Percentiles rank a stretch among this genome's conserved stretches.
phyloP scores from a whole-genome alignment of 2,113 vertebrate species.

The Petromus typicus region DNA sequence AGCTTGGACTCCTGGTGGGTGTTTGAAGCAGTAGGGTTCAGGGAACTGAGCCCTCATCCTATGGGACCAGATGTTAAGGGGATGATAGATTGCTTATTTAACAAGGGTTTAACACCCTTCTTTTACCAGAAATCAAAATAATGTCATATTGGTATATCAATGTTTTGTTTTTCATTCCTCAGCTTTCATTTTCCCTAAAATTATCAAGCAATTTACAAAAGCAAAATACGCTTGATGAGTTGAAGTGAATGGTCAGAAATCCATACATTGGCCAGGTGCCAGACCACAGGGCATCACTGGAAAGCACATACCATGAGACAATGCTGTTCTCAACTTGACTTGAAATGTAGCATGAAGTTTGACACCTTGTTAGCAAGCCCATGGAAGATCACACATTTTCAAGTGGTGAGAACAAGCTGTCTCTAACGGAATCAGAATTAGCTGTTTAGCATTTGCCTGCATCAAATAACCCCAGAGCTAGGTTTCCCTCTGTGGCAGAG shows the following conservation, averaged over 20 bases:
- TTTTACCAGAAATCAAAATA: neutral
- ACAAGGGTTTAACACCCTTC: neutral
- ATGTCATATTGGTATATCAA: neutral
- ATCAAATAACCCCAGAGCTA: neutral
- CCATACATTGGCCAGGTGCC: neutral
- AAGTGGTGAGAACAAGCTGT: neutral
- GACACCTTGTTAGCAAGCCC: neutral
- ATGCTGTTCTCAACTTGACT: neutral
- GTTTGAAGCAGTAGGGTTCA: neutral
- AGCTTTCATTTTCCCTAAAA: neutral
- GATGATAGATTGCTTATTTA: too few relatives aligned
- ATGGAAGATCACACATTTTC: neutral
- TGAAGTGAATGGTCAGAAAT: neutral
- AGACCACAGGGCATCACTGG: neutral
- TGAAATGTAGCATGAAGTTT: neutral
- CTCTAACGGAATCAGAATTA: neutral
- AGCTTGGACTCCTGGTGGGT: neutral
- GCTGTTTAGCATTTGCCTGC: neutral
- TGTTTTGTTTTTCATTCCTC: neutral
- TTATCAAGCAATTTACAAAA: neutral
- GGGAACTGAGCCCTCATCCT: neutral
- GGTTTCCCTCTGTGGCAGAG: neutral
- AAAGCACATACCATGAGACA: neutral
- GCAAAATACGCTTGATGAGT: neutral
- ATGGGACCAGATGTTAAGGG: neutral